Percentiles rank a stretch among this genome's conserved stretches.
These are phyloP conservation scores for Caenorhabditis wallacei DNA, from an alignment of 2,888 invertebrate species.

Conservation along the genomic window DNA sequence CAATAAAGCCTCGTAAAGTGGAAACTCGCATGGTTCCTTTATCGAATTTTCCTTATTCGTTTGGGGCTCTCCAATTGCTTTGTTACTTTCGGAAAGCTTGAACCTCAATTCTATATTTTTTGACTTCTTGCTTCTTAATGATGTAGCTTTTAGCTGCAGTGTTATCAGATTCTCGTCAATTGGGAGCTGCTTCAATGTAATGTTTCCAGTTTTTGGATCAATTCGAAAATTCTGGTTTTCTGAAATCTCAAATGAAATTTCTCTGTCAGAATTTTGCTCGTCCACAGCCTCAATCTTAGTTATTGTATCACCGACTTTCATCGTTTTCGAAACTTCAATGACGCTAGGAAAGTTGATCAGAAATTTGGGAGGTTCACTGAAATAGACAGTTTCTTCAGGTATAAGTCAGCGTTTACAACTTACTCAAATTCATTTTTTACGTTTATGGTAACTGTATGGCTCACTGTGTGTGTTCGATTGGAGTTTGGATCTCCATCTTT, in stretches of 20 bases:
- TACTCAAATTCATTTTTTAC: constrained; percentile 70
- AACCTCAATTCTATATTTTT: constrained; percentile 16
- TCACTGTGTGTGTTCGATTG: constrained; percentile 60
- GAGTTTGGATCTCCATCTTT: constrained; percentile 72
- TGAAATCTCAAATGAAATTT: constrained; percentile 44
- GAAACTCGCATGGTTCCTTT: constrained; percentile 49
- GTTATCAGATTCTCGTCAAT: constrained; percentile 2
- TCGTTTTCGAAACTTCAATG: constrained; percentile 12
- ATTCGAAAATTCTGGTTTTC: constrained; percentile 60
- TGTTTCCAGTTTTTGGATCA: constrained; percentile 53
- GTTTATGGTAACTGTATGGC: constrained; percentile 65
- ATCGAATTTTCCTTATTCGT: constrained; percentile 12
- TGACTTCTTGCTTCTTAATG: constrained; percentile 21
- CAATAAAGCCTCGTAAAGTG: constrained; percentile 53
- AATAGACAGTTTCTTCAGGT: constrained; percentile 12
- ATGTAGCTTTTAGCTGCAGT: constrained; percentile 46
- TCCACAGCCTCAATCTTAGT: constrained; percentile 56
- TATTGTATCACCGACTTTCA: constrained; percentile 54
- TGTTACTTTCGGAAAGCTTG: not conserved
- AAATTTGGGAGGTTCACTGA: constrained; percentile 70
- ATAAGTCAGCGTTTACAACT: no score
- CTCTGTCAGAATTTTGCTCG: constrained; percentile 46
- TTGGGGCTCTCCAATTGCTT: not conserved
- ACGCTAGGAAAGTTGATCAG: constrained; percentile 53
- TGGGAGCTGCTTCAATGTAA: constrained; percentile 54